Conservation (phyloP, 2,797 vertebrate species). For the Esox masquinongy region DNA sequence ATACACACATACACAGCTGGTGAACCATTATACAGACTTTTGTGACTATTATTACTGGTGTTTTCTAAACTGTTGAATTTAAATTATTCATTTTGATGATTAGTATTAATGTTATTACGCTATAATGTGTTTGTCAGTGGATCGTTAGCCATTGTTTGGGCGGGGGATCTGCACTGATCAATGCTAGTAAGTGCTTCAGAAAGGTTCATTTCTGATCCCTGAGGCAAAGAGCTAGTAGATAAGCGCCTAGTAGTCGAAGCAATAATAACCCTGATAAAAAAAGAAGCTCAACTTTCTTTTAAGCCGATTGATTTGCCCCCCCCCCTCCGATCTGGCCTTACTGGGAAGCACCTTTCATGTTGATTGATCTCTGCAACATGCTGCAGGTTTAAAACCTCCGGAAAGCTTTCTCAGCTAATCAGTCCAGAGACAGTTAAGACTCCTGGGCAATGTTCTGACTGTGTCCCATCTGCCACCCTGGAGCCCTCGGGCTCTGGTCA, state of each 20-base stretch:
- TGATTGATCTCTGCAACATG: slow-evolving; percentile 83
- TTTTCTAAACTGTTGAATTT: too few species aligned
- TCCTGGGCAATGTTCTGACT: slow-evolving; percentile 75
- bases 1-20: too few species aligned
- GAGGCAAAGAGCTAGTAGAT: neutral
- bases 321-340: slow-evolving; percentile 72
- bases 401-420: slow-evolving; percentile 90
- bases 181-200: neutral
- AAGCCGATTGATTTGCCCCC: slow-evolving; percentile 83
- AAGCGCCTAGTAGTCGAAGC: neutral
- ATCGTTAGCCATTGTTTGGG: neutral
- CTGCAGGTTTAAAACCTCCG: slow-evolving; percentile 87
- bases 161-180: neutral
- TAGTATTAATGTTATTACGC: neutral
- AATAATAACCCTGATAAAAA: slow-evolving; percentile 18
- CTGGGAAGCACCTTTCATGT: slow-evolving; percentile 82
- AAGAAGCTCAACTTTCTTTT: slow-evolving; percentile 61
- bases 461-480: neutral
- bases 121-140: neutral
- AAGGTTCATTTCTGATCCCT: neutral
- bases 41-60: too few species aligned
- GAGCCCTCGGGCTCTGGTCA: neutral
- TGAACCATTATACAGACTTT: too few species aligned
- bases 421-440: slow-evolving; percentile 83
- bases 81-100: neutral